phyloP scores from a whole-genome alignment of 2,797 vertebrate genomes.

The Petrocephalus schoutedeni region DNA sequence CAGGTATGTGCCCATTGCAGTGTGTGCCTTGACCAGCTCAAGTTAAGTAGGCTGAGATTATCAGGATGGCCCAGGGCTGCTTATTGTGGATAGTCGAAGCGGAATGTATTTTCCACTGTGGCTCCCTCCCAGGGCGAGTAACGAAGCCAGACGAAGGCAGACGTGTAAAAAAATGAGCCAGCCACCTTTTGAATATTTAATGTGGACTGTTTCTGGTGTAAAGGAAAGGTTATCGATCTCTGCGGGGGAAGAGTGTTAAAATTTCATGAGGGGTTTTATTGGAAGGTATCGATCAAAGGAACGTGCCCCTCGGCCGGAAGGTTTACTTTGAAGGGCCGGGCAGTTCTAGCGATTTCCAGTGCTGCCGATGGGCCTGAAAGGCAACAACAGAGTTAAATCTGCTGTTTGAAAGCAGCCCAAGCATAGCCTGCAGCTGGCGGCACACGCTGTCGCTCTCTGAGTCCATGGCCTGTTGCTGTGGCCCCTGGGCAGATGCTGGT shows the following conservation, averaged over 20 bases:
- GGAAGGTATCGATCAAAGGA: conserved; percentile 5
- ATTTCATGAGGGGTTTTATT: background rate
- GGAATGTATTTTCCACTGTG: background rate
- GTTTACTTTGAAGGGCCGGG: background rate
- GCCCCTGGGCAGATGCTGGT: conserved; percentile 61
- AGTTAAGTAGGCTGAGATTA: background rate
- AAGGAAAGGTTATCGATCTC: conserved; percentile 15
- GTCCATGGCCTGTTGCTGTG: background rate
- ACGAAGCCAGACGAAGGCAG: background rate
- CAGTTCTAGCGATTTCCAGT: background rate
- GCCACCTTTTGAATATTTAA: conserved; percentile 16
- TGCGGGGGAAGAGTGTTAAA: background rate
- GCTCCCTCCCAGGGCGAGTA: background rate
- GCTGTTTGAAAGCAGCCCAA: background rate
- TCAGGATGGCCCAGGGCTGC: background rate
- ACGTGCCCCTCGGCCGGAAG: background rate
- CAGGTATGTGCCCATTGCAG: conserved; percentile 52
- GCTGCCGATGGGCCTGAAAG: background rate
- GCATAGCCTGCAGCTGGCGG: background rate
- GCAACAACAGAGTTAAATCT: background rate
- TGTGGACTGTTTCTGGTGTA: background rate
- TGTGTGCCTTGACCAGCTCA: background rate
- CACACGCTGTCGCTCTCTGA: background rate
- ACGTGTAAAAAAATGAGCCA: background rate
- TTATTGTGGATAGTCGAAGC: background rate